These are phyloP conservation scores for Perizoma affinitatum DNA, from an alignment of 2,888 invertebrate genomes.

Conservation along the genomic window DNA sequence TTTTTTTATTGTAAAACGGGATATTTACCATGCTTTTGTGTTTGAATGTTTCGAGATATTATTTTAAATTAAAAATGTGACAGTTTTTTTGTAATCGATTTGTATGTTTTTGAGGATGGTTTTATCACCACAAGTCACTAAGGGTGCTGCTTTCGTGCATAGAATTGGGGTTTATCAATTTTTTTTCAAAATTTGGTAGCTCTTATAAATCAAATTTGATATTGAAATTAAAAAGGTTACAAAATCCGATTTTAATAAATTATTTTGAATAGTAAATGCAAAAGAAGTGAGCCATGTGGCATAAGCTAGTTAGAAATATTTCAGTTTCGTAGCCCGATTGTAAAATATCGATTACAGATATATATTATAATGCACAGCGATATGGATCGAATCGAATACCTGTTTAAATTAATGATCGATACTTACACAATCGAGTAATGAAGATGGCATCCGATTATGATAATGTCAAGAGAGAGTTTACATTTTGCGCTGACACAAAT, in stretches of 20 bases:
- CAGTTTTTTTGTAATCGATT: background rate
- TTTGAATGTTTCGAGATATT: no score
- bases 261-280: background rate
- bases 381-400: conserved; percentile 47
- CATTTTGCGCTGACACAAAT: conserved; percentile 44
- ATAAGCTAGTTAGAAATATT: conserved; percentile 20
- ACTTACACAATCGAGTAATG: conserved; percentile 52
- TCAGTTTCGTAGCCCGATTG: conserved; percentile 40
- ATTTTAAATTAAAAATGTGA: no score
- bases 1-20: no score
- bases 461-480: conserved; percentile 49
- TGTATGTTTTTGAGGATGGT: background rate
- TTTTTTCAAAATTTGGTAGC: no score
- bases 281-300: background rate
- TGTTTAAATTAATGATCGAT: conserved; percentile 51
- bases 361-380: conserved; percentile 39
- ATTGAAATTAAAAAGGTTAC: no score
- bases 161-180: no score
- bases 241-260: no score
- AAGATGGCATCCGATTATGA: conserved; percentile 55
- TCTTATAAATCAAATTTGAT: no score
- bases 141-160: no score
- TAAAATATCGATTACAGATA: conserved; percentile 44
- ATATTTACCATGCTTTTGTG: no score
- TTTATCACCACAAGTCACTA: no score